Conservation (phyloP, 64 coral and sea anemone genomes). For the Pocillopora verrucosa region DNA sequence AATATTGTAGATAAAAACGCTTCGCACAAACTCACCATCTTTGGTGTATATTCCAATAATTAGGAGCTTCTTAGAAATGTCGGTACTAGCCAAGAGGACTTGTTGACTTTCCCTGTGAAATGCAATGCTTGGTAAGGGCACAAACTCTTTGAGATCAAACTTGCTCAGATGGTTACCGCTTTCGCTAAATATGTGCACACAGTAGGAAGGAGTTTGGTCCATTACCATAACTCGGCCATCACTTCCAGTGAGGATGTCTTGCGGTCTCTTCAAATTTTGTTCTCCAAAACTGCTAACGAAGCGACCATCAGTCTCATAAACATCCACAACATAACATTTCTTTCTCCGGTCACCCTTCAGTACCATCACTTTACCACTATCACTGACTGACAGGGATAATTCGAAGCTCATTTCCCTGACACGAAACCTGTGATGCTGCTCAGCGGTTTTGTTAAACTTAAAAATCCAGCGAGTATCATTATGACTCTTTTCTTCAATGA, state of each 20-base stretch:
- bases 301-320: slow-evolving; percentile 29
- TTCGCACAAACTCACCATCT: slow-evolving; percentile 15
- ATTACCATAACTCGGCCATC: slow-evolving; percentile 31
- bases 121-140: neutral
- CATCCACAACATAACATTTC: neutral
- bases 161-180: neutral
- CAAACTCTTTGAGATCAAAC: neutral
- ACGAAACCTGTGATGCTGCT: neutral
- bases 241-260: neutral
- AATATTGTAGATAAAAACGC: neutral
- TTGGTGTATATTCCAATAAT: slow-evolving; percentile 15
- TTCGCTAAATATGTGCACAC: slow-evolving; percentile 38
- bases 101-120: slow-evolving; percentile 24
- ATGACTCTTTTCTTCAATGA: neutral
- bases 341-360: neutral
- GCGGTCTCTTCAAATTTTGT: neutral
- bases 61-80: too few species aligned
- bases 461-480: neutral
- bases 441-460: neutral
- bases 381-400: slow-evolving; percentile 6
- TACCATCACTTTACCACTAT: slow-evolving; percentile 10
- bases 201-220: neutral
- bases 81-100: neutral
- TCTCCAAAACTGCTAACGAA: slow-evolving; percentile 23
- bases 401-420: neutral